Base-by-base conservation (phyloP, 2,797 vertebrate genomes). In the Zenarchopterus dispar region DNA sequence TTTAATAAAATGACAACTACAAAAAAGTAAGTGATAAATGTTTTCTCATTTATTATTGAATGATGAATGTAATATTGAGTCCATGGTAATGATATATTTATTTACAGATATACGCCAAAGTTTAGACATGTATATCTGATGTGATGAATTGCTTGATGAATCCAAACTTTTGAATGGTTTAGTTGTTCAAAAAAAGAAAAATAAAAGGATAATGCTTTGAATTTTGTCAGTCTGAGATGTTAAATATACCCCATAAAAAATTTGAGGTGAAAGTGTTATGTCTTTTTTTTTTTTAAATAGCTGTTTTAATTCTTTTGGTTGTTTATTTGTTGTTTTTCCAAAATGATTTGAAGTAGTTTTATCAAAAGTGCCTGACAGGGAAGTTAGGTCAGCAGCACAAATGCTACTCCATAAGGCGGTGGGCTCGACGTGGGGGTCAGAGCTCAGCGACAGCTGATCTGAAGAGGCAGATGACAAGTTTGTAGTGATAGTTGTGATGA, bases 1-100 rank as follows among this genome's bases (percentile, higher is more conserved):
- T 92, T 88, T 91, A 93, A 93, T 94, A 91, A 92, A 92, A 91
- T 60, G 26, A 74, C 79, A 65, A 51, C 24, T 18, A 77, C 47
- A 70, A 62, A 72, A n/a, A 44, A 17, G 31, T 17, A 8, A 5
- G 19, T 66, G 52, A 60, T 47, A 24, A 10, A 15, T 42, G 9
- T 10, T 36, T 28, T 13, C 17, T 22, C 53, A 45, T 8, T 28
- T 50, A n/a, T 16, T 41, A 51, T 13, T 13, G 16, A 10, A 39
- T 39, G 13, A 15, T 4, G 13, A 39, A 6, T 31, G 8, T 48
- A 6, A 48, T 33, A 13, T 42, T 1, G 1, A 26, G 23, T 24
- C 9, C 1, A 16, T 39, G 31, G 33, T 23, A 5, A 4, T 26
- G n/a, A n/a, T 51, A 44, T 17, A 28, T 21, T 45, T 0, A 24